Evolutionary conservation across 2,113 vertebrate species (phyloP).

Genomic region (Hiodon tergisus): DNA sequence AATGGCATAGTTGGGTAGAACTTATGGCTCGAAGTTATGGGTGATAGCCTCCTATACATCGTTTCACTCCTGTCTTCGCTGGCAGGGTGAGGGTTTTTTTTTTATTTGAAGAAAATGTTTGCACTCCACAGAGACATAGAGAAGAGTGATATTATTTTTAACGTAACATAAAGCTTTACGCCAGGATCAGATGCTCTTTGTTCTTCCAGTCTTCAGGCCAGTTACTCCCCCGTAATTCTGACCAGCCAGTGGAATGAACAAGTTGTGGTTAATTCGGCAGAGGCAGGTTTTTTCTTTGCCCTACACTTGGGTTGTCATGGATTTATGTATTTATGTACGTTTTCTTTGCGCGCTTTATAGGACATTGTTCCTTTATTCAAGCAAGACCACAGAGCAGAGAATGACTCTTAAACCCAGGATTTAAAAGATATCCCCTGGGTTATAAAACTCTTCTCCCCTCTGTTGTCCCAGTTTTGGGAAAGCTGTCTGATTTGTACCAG

Average conservation of each 20-base stretch:
- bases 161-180: slow-evolving; percentile 4
- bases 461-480: background rate
- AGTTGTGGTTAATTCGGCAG: too few relatives aligned
- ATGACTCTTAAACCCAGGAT: slow-evolving; percentile 14
- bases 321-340: background rate
- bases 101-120: background rate
- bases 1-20: background rate
- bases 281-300: too few relatives aligned
- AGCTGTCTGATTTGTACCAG: background rate
- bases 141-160: slow-evolving; percentile 20
- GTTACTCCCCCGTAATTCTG: background rate
- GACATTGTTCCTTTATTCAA: background rate
- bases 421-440: slow-evolving; percentile 15
- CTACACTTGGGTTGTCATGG: too few relatives aligned
- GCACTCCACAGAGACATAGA: background rate
- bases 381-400: background rate
- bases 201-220: background rate
- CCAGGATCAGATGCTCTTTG: background rate
- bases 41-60: slow-evolving; percentile 16
- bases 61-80: slow-evolving; percentile 10
- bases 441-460: background rate
- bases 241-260: too few relatives aligned
- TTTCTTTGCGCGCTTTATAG: background rate
- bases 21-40: background rate
- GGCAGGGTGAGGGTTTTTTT: background rate